phyloP scores from a whole-genome alignment of 2,797 vertebrate species.

The Scyliorhinus canicula region DNA sequence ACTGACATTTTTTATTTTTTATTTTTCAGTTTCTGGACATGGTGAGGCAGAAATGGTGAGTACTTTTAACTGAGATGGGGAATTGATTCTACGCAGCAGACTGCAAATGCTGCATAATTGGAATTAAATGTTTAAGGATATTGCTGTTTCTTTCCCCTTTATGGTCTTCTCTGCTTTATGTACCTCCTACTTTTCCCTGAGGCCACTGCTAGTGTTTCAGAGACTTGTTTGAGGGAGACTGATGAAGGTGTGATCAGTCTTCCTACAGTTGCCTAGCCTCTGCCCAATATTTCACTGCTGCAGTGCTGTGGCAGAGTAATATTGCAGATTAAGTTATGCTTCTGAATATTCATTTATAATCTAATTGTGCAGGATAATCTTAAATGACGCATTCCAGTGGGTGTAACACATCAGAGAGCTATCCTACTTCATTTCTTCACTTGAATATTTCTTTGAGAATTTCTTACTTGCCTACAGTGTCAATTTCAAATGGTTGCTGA shows the following conservation, averaged over 20 bases:
- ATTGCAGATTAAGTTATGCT: neutral
- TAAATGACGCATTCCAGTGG: neutral
- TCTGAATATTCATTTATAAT: neutral
- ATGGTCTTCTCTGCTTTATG: neutral
- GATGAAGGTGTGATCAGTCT: neutral
- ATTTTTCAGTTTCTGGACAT: slow-evolving; percentile 72
- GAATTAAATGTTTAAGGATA: neutral
- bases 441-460: neutral
- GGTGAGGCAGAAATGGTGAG: slow-evolving; percentile 79
- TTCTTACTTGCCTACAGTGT: neutral
- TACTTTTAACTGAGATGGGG: slow-evolving; percentile 37
- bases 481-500: neutral
- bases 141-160: neutral
- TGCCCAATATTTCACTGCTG: neutral
- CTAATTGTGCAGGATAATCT: neutral
- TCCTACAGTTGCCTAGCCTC: neutral
- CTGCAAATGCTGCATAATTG: neutral
- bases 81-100: neutral
- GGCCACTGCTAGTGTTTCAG: neutral
- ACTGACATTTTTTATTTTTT: slow-evolving; percentile 16
- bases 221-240: neutral
- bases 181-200: neutral
- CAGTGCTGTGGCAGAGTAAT: neutral
- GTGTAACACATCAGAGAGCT: neutral
- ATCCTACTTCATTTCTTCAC: neutral